phyloP scores from a whole-genome alignment of 2,888 invertebrate genomes.

The Leucania comma region DNA sequence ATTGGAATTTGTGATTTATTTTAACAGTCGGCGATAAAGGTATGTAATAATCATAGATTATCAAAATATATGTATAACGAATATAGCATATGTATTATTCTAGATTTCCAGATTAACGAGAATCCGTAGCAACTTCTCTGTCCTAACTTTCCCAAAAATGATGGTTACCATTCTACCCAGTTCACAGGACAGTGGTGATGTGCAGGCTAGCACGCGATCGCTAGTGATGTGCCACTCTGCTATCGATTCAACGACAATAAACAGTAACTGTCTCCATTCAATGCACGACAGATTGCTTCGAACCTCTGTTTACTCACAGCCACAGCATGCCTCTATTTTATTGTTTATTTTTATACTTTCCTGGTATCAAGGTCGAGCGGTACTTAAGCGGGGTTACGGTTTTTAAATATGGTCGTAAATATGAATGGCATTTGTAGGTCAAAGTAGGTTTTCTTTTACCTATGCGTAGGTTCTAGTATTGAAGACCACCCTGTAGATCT shows the following conservation, averaged over 20 bases:
- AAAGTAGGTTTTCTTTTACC: background rate
- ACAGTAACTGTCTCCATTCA: constrained; percentile 64
- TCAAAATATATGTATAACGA: background rate
- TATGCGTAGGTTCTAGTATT: background rate
- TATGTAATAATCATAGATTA: too few relatives aligned
- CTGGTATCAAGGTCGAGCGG: constrained; percentile 54
- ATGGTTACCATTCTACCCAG: constrained; percentile 71
- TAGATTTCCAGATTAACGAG: background rate
- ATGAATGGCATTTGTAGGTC: constrained; percentile 35
- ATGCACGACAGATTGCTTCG: constrained; percentile 55
- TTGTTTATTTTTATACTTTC: constrained; percentile 56
- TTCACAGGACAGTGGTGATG: constrained; percentile 84
- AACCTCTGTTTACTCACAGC: constrained; percentile 49
- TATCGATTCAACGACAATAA: constrained; percentile 82
- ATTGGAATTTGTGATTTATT: too few relatives aligned
- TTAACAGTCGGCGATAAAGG: too few relatives aligned
- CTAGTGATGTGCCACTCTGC: constrained; percentile 81
- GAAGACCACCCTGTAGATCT: too few relatives aligned
- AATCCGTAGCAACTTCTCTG: background rate
- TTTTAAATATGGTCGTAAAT: constrained; percentile 26
- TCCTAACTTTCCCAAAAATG: constrained; percentile 19
- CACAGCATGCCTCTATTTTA: constrained; percentile 42
- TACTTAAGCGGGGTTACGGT: constrained; percentile 9
- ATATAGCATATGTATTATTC: background rate
- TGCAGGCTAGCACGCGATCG: constrained; percentile 80